Base-by-base conservation (phyloP, 2,113 vertebrate genomes). In the Callipepla squamata region DNA sequence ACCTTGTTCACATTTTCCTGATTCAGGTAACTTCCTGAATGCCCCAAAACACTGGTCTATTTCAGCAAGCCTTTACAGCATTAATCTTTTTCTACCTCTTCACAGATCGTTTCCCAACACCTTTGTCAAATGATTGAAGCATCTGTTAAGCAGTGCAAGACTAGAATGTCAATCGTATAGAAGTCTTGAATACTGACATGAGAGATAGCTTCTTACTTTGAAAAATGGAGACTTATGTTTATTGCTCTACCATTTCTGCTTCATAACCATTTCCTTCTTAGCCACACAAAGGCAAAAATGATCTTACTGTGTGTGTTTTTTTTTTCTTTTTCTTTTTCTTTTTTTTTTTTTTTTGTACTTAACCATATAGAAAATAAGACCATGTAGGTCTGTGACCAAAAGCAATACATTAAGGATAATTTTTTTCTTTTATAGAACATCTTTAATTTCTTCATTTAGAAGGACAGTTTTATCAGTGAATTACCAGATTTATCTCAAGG, bases 1-100 rank as follows among this genome's bases (percentile, higher is more conserved):
- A 47, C 11, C 11, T 62, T 3, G 1, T 66, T 68, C 4, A 0
- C 0, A 1, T 67, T 88, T 79, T 75, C 3, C 14, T 70, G 48
- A 68, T 83, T 80, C 30, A 63, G 45, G 50, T 75, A 78, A 58
- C 23, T 21, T 69, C 61, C 17, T 61, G 75, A 42, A 44, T 28
- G 42, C 32, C 36, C 16, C 13, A 45, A 92, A 92, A n/a, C 23
- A 65, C 25, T 25, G 16, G 11, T 58, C 8, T 84, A 15, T 9
- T 63, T 79, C 44, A 73, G 13, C 8, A 65, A 65, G 55, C 11
- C 26, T 90, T 85, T 73, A 12, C 16, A 62, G 34, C 30, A 48
- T 59, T 50, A n/a, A 18, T 58, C 1, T 57, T 93, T 66, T 78
- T 69, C 72, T 32, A 45, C 20, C 8, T 58, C 53, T 74, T 83